Base-by-base conservation (phyloP, 2,797 vertebrate species). In the Xyrichtys novacula region DNA sequence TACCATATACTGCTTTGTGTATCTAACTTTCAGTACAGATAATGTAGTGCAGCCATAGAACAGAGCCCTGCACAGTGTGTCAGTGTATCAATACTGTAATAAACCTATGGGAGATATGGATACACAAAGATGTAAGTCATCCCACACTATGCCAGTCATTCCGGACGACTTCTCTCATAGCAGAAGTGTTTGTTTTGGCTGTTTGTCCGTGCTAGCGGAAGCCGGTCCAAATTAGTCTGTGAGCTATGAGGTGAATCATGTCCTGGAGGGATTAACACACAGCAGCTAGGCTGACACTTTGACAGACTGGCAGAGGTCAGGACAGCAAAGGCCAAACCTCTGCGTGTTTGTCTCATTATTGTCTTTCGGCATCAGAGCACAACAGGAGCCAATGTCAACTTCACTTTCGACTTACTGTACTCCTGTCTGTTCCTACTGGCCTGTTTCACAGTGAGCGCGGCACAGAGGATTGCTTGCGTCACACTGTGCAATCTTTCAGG, bases 251-350 rank as follows among this genome's bases (percentile, higher is more conserved):
- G 82, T 80, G 74, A 89, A 83, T 85, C 61, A 85, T 68, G 81
- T 92, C 83, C 89, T 88, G 89, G 79, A 76, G 67, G 83, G 89
- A 91, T 91, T 89, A 89, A 55, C 89, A 60, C 88, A 67, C 3
- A 19, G 40, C 47, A 67, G 68, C 70, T 53, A 52, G 48, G 72
- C 88, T 83, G 83, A 80, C 44, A 17, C 71, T 52, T 26, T 3
- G n/a, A 72, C 59, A 50, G 64, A 66, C 53, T 62, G 76, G 57
- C 71, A 65, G 72, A 76, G 83, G 83, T 82, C 84, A 85, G 83
- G 80, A 89, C 79, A 74, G 62, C 14, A 32, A 66, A 83, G 74
- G 78, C 76, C 65, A 12, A 47, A 53, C 54, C 56, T 32, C 65
- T 20, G 46, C 17, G 4, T 49, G 71, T 42, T 32, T 11, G 15